Conservation (phyloP, 2,888 invertebrate genomes). For the Elysia crispata region DNA sequence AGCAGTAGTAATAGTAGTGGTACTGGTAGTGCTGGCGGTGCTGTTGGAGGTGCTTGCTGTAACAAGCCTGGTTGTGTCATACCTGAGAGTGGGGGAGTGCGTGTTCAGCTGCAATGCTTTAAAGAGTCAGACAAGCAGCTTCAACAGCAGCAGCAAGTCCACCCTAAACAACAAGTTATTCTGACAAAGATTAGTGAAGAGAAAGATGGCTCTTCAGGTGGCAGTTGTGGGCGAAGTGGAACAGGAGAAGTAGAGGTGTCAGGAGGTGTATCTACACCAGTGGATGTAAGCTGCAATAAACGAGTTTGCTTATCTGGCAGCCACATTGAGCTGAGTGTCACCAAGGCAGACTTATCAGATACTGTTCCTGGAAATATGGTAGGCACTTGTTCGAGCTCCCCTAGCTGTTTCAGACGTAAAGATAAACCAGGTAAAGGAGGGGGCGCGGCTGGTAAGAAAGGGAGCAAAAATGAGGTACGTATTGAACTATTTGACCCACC, state of each 20-base stretch:
- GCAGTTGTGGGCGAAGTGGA: conserved; percentile 6
- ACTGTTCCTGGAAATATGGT: conserved; percentile 60
- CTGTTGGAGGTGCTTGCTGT: neutral
- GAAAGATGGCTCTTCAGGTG: conserved; percentile 55
- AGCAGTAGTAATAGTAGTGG: conserved; percentile 37
- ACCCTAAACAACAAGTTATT: conserved; percentile 65
- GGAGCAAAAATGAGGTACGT: conserved; percentile 67
- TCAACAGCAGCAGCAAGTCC: too few relatives aligned
- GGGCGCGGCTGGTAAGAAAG: conserved; percentile 56
- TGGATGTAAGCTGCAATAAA: too few relatives aligned
- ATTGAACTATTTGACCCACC: conserved; percentile 73
- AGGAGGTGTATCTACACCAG: too few relatives aligned
- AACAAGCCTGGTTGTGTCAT: too few relatives aligned
- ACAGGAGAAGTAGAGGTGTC: too few relatives aligned
- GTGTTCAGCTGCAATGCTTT: conserved; percentile 66
- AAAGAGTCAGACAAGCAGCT: conserved; percentile 62
- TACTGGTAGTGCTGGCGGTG: conserved; percentile 28
- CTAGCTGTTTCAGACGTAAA: conserved; percentile 62
- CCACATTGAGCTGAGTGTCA: conserved; percentile 51
- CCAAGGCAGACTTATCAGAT: conserved; percentile 52
- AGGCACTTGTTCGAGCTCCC: conserved; percentile 65
- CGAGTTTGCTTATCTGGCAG: neutral
- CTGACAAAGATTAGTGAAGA: conserved; percentile 72
- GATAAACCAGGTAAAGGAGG: conserved; percentile 29
- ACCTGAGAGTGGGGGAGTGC: conserved; percentile 14